Base-by-base conservation (phyloP, 2,888 invertebrate species). In the Cataglyphis cursor region DNA sequence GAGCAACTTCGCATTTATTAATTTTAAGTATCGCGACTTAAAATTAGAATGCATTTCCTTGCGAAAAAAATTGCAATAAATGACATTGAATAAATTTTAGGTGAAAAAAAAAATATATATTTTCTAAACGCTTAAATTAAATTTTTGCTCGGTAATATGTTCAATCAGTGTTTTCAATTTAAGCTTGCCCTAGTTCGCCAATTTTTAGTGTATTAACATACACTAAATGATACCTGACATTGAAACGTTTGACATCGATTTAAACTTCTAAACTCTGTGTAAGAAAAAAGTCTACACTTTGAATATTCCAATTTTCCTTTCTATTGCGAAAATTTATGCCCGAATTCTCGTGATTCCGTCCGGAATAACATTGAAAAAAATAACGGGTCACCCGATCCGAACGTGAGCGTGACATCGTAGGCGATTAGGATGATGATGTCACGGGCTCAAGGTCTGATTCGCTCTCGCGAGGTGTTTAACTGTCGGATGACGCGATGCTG, bases 361-460 rank as follows among this genome's bases (percentile, higher is more conserved):
- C 12, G 21, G 28, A 78, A 59, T 48, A 76, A 6, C 54, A 12
- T 12, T 41, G 41, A 6, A 28, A n/a, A 44, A 78, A 78, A 68
- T 41, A 68, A 41, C 41, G 38, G 12, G 24, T 41, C 12, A 31
- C 0, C 2, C 54, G 54, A 65, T 62, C 31, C 31, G 54, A 54
- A 12, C 57, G 21, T 70, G 72, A 61, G 62, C 24, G 62, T 35
- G 44, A 12, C 59, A 51, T 76, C 75, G 28, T 38, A 74, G 38
- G 18, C 70, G 44, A 68, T 75, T 68, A 44, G 74, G 73, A 75
- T 65, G 88, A 86, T 91, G 91, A 91, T 92, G 90, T 92, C 92
- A 90, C 89, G 78, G 61, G 75, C 85, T 89, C 92, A 91, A 92
- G 92, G 91, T 89, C 88, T 87, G 83, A 84, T 84, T 86, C 86